phyloP scores from a whole-genome alignment of 2,797 vertebrate genomes.

The Pyrocephalus nanus region DNA sequence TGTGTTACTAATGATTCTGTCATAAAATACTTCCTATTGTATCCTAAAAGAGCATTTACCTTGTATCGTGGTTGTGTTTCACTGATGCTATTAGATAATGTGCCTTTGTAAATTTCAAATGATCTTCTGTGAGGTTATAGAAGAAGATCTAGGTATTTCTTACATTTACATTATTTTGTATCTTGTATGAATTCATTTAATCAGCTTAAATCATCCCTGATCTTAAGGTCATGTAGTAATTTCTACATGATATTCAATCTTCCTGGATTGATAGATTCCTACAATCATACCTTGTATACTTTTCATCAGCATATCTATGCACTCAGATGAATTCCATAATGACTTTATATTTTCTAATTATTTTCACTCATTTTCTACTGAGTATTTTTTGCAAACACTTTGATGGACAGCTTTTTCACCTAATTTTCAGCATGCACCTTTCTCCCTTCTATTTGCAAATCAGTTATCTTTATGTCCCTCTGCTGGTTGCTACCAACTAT shows the following conservation, averaged over 20 bases:
- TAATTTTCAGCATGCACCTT: not conserved
- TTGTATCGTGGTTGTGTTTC: not conserved
- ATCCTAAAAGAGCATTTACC: not conserved
- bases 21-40: not conserved
- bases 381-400: not conserved
- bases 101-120: not conserved
- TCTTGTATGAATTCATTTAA: not conserved
- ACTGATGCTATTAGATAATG: not conserved
- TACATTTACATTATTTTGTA: not conserved
- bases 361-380: not conserved
- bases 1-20: not conserved
- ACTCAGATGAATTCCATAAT: not conserved
- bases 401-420: not conserved
- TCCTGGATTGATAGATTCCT: not conserved
- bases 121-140: not conserved
- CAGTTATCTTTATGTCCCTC: not conserved
- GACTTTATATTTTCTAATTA: not conserved
- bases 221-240: not conserved
- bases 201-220: not conserved
- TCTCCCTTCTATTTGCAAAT: not conserved
- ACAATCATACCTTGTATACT: not conserved
- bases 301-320: not conserved
- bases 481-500: not conserved
- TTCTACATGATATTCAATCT: not conserved
- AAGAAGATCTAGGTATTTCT: not conserved